Evolutionary conservation across 2,888 invertebrate genomes (phyloP).

Genomic region (Yponomeuta malinellus): DNA sequence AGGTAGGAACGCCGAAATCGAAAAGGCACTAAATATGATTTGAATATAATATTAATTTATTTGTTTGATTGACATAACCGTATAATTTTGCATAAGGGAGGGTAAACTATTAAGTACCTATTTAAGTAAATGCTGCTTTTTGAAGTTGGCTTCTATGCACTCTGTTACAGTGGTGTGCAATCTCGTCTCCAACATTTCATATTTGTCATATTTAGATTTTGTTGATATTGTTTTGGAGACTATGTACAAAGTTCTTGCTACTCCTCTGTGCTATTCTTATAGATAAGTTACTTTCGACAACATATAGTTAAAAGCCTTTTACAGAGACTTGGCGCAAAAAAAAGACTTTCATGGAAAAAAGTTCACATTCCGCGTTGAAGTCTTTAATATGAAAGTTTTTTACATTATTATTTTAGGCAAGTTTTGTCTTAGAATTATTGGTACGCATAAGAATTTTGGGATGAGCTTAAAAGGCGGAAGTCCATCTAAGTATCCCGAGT

Average conservation of each 20-base stretch:
- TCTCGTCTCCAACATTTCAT: conserved; percentile 63
- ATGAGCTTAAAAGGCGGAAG: conserved; percentile 63
- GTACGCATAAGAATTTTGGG: not conserved
- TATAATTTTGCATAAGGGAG: too few relatives aligned
- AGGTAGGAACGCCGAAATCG: too few relatives aligned
- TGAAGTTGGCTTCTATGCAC: too few relatives aligned
- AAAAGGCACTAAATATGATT: too few relatives aligned
- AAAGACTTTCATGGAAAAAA: not conserved
- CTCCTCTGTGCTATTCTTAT: not conserved
- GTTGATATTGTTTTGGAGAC: conserved; percentile 49
- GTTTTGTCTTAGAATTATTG: not conserved
- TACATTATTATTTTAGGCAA: not conserved
- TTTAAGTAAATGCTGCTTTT: too few relatives aligned
- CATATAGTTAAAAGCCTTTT: too few relatives aligned
- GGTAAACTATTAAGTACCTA: too few relatives aligned
- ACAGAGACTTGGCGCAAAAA: not conserved
- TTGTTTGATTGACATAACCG: too few relatives aligned
- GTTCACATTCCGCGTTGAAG: not conserved
- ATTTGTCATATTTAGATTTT: conserved; percentile 33
- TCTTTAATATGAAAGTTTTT: not conserved
- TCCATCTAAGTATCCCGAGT: conserved; percentile 52
- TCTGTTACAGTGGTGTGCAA: conserved; percentile 22
- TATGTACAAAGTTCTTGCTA: not conserved
- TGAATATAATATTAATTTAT: too few relatives aligned
- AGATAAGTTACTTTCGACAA: too few relatives aligned